Percentiles rank a stretch among this genome's conserved stretches.
Evolutionary conservation across 2,888 invertebrate species (phyloP).

Genomic region (Drosophila testacea): DNA sequence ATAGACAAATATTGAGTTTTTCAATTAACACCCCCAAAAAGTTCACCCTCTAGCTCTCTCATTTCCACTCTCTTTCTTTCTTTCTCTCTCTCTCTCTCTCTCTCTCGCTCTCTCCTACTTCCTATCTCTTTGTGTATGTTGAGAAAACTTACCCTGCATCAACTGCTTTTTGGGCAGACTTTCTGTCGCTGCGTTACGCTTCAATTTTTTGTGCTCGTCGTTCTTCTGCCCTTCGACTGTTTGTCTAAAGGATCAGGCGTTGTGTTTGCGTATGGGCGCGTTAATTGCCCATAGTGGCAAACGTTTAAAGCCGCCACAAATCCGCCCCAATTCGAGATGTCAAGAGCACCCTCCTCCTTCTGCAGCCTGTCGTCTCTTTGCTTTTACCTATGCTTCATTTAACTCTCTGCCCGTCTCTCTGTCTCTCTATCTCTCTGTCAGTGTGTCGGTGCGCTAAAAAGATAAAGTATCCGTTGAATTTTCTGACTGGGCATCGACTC

Average conservation of each 20-base stretch:
- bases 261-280: slow-evolving; percentile 81
- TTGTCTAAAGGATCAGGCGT: slow-evolving; percentile 83
- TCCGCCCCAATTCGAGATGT: slow-evolving; percentile 68
- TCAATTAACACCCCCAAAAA: slow-evolving; percentile 75
- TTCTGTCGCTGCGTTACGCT: slow-evolving; percentile 25
- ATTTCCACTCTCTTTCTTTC: background rate
- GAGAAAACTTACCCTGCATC: slow-evolving; percentile 39
- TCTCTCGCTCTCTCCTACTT: slow-evolving; percentile 1
- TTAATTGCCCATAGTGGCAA: slow-evolving; percentile 84
- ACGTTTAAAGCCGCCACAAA: slow-evolving; percentile 83
- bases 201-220: slow-evolving; percentile 6
- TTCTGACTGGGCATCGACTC: slow-evolving; percentile 16
- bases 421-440: background rate
- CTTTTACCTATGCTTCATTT: slow-evolving; percentile 24
- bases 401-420: slow-evolving; percentile 11
- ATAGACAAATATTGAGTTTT: slow-evolving; percentile 74
- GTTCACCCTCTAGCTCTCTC: slow-evolving; percentile 17
- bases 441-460: slow-evolving; percentile 62
- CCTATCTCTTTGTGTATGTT: background rate
- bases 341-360: slow-evolving; percentile 40
- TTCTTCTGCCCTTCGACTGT: slow-evolving; percentile 54
- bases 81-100: slow-evolving; percentile 7
- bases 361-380: slow-evolving; percentile 7
- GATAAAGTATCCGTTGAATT: slow-evolving; percentile 54
- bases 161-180: slow-evolving; percentile 30